Conservation (phyloP, 1,140 invertebrate species). For the Cydia strobilella region DNA sequence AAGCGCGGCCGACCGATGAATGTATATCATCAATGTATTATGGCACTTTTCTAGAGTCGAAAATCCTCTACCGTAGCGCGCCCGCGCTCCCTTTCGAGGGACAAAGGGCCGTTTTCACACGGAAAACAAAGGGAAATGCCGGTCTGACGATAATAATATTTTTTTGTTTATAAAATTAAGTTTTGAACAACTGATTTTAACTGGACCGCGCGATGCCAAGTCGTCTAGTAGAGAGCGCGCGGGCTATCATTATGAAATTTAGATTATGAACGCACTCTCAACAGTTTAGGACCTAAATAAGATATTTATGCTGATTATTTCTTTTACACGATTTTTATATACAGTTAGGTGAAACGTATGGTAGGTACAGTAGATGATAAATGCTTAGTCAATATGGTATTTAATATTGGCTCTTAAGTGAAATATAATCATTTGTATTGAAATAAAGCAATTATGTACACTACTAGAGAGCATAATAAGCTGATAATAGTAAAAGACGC, state of each 20-base stretch:
- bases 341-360: conserved; percentile 39
- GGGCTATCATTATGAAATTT: conserved; percentile 66
- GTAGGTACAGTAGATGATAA: conserved; percentile 5
- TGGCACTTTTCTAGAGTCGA: conserved; percentile 78
- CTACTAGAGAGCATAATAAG: conserved; percentile 59
- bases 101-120: conserved; percentile 75
- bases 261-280: conserved; percentile 45
- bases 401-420: background rate
- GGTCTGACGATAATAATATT: conserved; percentile 55
- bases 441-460: conserved; percentile 54
- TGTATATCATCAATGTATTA: conserved; percentile 74
- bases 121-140: conserved; percentile 75
- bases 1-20: conserved; percentile 62
- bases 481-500: conserved; percentile 73
- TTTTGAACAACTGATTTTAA: conserved; percentile 55
- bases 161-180: conserved; percentile 52
- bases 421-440: conserved; percentile 32
- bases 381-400: conserved; percentile 15
- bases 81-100: conserved; percentile 69
- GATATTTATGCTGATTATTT: conserved; percentile 35
- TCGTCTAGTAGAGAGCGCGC: conserved; percentile 58
- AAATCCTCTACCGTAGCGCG: conserved; percentile 72
- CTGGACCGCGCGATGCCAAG: conserved; percentile 69
- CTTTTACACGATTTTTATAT: conserved; percentile 37
- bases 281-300: conserved; percentile 40